Base-by-base conservation (phyloP, 2,888 invertebrate genomes). In the Diabrotica balteata region DNA sequence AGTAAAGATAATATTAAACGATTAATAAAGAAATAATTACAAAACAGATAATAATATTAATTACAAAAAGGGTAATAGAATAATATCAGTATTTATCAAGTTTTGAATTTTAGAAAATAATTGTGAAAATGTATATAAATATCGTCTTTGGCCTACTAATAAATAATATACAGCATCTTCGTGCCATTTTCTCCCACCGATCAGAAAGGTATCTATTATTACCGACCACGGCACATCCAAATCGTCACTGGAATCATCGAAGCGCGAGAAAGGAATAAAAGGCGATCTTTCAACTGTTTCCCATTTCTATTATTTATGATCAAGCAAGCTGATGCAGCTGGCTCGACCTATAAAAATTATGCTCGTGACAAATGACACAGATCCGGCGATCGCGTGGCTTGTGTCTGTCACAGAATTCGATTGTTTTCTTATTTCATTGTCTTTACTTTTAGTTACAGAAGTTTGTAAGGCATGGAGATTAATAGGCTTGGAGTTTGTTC, bases 211-310 rank as follows among this genome's bases (percentile, higher is more conserved):
- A 72, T 75, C 75, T 75, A 75, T 75, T 75, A 74, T 72, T 76
- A 73, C 72, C 45, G 17, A 45, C 45, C 55, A 54, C 17, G 42
- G 32, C 53, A 42, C 10, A 45, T 57, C 44, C 9, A n/a, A 22
- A 45, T 57, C 55, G 45, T 73, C 69, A 74, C 44, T 22, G 67
- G 67, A 77, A 73, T 74, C 80, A 79, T 72, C 77, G 73, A 76
- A 75, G 76, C 79, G 80, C 77, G 76, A 80, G 76, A 73, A 73
- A 66, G 68, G 73, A 67, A 77, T 79, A 77, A 80, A 81, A 80
- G 75, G 78, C 74, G 73, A 78, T 78, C 80, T 78, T 79, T 79
- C 78, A 77, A 78, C 77, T 78, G 76, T 79, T 80, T 78, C 76
- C 64, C 52, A 58, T 57, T 61, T 72, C 74, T 77, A 79, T 81